These are phyloP conservation scores for human DNA, from an alignment of 2,113 vertebrate species.

Conservation along the genomic window GRCh38 chr1:14324501-14325000, in stretches of 20 bases:
- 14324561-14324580: not conserved
- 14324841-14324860: not conserved
- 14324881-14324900: slow-evolving; percentile 32
- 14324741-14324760: not conserved
- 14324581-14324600: not conserved
- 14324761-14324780: not conserved
- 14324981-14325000: not conserved
- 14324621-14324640: too few relatives aligned
- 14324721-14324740: not conserved
- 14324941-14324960: slow-evolving; percentile 49
- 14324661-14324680: not conserved
- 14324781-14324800: not conserved
- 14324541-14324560: not conserved
- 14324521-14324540: not conserved
- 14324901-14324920: not conserved
- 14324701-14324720: not conserved
- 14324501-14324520: not conserved
- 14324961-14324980: not conserved
- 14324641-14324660: not conserved
- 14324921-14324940: not conserved
- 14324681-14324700: not conserved
- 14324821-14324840: not conserved
- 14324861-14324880: not conserved
- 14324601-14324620: not conserved
- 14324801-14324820: not conserved